phyloP scores from a whole-genome alignment of 1,140 invertebrate species.

The Drosophila rufa region DNA sequence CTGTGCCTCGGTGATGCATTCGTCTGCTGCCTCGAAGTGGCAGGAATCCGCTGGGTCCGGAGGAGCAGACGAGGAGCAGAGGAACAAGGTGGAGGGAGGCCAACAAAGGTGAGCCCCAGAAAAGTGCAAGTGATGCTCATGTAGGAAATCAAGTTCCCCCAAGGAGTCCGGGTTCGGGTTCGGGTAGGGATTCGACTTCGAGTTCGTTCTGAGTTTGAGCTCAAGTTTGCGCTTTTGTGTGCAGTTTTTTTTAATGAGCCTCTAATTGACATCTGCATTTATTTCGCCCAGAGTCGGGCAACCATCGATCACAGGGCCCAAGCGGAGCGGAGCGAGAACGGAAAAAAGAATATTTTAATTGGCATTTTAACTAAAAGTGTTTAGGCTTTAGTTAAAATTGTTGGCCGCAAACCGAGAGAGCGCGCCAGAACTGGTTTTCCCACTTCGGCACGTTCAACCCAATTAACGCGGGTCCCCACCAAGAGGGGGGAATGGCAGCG shows the following conservation, averaged over 20 bases:
- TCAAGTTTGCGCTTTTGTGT: constrained; percentile 45
- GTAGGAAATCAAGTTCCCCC: constrained; percentile 66
- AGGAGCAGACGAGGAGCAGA: not conserved
- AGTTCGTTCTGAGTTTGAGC: constrained; percentile 25
- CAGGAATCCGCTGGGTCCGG: constrained; percentile 24
- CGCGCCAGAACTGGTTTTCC: constrained; percentile 62
- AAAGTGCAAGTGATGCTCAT: constrained; percentile 84
- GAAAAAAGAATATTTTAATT: constrained; percentile 84
- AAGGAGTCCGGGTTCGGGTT: constrained; percentile 48
- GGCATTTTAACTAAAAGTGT: constrained; percentile 85
- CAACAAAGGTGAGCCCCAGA: constrained; percentile 58
- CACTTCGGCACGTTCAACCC: constrained; percentile 77
- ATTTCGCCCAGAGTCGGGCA: constrained; percentile 61
- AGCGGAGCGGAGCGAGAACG: constrained; percentile 24
- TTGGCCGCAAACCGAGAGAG: constrained; percentile 48
- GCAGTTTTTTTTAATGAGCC: constrained; percentile 82
- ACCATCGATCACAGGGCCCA: constrained; percentile 73
- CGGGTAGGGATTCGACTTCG: constrained; percentile 41
- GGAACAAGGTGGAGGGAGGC: not conserved
- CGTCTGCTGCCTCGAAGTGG: constrained; percentile 44
- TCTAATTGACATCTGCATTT: constrained; percentile 85
- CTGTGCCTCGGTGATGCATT: constrained; percentile 43
- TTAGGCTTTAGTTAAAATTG: constrained; percentile 85
- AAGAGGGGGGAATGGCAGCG: not conserved
- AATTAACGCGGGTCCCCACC: constrained; percentile 70